Evolutionary conservation across 2,113 vertebrate genomes (phyloP).

Genomic region (human): DNA sequence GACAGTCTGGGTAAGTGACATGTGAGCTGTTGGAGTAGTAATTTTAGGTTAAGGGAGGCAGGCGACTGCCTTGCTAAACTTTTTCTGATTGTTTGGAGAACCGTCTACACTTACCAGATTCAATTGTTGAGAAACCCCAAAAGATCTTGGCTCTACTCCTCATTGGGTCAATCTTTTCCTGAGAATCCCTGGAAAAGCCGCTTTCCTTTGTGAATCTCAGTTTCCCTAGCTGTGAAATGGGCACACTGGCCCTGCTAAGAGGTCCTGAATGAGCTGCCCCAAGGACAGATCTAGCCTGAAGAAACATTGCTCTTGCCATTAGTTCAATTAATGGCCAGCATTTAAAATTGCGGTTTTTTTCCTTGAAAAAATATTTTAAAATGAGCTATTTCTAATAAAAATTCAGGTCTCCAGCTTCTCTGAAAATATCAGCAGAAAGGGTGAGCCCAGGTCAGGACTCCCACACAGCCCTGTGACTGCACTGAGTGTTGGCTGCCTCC

Average conservation of each 20-base stretch:
- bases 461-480: accelerated
- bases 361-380: too few species aligned
- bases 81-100: background rate
- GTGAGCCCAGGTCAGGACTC: background rate
- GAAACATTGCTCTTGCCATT: background rate
- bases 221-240: background rate
- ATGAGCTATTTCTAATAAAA: background rate
- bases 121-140: background rate
- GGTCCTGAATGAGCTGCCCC: background rate
- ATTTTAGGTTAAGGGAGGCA: background rate
- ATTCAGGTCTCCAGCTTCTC: background rate
- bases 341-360: background rate
- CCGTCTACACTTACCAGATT: background rate
- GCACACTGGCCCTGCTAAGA: background rate
- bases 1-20: too few species aligned
- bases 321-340: background rate
- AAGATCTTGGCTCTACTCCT: background rate
- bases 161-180: background rate
- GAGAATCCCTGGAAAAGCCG: background rate
- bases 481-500: background rate
- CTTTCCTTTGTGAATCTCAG: background rate
- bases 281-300: accelerated
- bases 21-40: background rate
- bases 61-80: background rate
- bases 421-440: background rate